Evolutionary conservation across 2,888 invertebrate genomes (phyloP), one percentile per base, ranked within the genome.

Genomic region (Nomada hirtipes): DNA sequence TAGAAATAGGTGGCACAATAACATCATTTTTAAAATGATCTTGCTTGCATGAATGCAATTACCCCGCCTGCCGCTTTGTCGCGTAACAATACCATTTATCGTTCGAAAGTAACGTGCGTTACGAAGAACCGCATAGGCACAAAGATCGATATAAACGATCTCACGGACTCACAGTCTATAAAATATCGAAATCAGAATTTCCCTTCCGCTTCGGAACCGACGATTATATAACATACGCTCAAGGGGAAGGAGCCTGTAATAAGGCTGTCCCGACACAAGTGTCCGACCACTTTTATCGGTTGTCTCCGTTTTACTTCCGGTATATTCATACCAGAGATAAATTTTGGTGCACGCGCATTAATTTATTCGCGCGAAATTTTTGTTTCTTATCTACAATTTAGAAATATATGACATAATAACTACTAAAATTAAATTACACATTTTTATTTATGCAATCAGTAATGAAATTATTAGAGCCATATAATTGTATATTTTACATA

Each of bases 131-230:
- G 57, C 52, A 13, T 53, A 23, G 20, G 11, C 2, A 47, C 23
- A 57, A 26, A 73, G 57, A 71, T 76, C 59, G 15, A 68, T 42
- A 26, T 64, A 65, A 44, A 50, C 53, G 60, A 73, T 70, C 50
- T 70, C 18, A 9, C 23, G 18, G 29, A 15, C 20, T 13, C 20
- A 36, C 2, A 11, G 55, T 18, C n/a, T 71, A 67, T 63, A 77
- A 83, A 68, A 68, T 74, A 77, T 82, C 50, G 47, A 18, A 44
- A 20, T 29, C 70, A 50, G 77, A 73, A 64, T 86, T 86, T 86
- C 74, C 76, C 76, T 86, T 86, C 82, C 84, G 79, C 59, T 80
- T 81, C 78, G 72, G 77, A 84, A 86, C 78, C 57, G 7, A n/a
- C 20, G 61, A 36, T 86, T 86, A 76, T 83, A 69, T 76, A 84